Base-by-base conservation (phyloP, 1,140 invertebrate species). In the Sitodiplosis mosellana region DNA sequence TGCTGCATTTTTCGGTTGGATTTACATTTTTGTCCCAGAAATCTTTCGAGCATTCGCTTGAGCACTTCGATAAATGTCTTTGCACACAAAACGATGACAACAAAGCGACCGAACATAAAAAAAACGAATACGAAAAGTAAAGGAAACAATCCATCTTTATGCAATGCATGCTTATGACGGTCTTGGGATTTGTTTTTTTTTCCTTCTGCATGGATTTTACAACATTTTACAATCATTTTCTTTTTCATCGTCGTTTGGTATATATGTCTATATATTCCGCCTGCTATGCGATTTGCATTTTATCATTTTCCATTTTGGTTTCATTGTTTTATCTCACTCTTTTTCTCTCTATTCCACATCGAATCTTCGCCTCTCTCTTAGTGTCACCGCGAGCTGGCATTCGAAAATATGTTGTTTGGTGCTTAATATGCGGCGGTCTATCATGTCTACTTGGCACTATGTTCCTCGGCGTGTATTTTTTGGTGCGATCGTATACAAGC, bases 401-500 rank as follows among this genome's bases (percentile, higher is more conserved):
- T 27, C 61, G 67, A 48, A 84, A 84, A 61, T 85, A 85, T 60
- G 80, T 85, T 37, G 73, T 84, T 27, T 73, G 83, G 61, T 84
- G 81, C 59, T 76, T 78, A 44, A 74, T 78, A 36, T 83, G 80
- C 56, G 82, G 81, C 11, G 77, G 77, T 18, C 61, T 81, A 10
- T 78, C 79, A 33, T 75, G 79, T 36, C 70, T 82, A 19, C 67
- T 85, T 44, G 83, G 83, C 27, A 73, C 77, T 36, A 68, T 84
- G 49, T 85, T 85, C 59, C 65, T 85, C 40, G 74, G 77, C 33
- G 78, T 86, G 37, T 83, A 84, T 59, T 80, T 81, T 52, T 69
- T 85, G 36, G 68, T 86, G 6, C 73, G 81, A 49, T 79, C 80
- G 18, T 82, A 84, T 60, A 87, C 83, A 22, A 80, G 81, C 2